Evolutionary conservation across 2,888 invertebrate species (phyloP).

Genomic region (Barypeithes pellucidus): DNA sequence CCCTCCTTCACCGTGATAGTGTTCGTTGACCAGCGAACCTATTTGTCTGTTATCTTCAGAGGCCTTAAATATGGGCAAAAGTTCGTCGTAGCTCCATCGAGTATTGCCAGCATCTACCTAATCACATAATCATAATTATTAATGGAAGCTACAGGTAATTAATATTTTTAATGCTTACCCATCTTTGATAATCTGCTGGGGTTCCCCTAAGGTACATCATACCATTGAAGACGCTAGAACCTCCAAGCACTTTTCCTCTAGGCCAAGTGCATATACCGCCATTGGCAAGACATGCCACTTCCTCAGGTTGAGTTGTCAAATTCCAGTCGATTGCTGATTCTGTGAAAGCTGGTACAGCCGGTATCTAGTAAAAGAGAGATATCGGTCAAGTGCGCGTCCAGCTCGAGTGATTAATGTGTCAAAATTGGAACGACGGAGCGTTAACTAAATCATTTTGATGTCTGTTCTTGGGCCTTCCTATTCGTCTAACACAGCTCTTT

Average conservation of each 20-base stretch:
- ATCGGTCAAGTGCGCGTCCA: too few species aligned
- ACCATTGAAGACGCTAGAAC: conserved; percentile 79
- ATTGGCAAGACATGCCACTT: conserved; percentile 73
- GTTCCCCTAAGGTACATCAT: conserved; percentile 77
- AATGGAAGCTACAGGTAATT: too few species aligned
- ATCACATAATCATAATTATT: too few species aligned
- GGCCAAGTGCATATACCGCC: conserved; percentile 77
- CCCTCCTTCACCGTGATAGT: conserved; percentile 76
- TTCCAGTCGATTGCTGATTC: conserved; percentile 75
- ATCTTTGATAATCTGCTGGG: conserved; percentile 76
- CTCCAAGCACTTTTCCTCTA: conserved; percentile 80
- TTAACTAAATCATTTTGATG: too few species aligned
- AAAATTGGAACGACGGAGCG: too few species aligned
- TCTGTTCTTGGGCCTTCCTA: too few species aligned
- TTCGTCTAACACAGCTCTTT: too few species aligned
- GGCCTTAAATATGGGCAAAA: conserved; percentile 80
- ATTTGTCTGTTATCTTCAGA: conserved; percentile 80
- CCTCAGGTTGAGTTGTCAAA: conserved; percentile 77
- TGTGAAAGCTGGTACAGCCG: conserved; percentile 70
- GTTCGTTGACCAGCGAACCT: conserved; percentile 72
- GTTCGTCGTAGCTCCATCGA: conserved; percentile 77
- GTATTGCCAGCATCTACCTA: conserved; percentile 72
- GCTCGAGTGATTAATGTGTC: too few species aligned
- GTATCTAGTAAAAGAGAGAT: conserved; percentile 66
- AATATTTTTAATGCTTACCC: conserved; percentile 67